Percentiles rank a stretch among this genome's conserved stretches.
These are phyloP conservation scores for Puma concolor DNA, from an alignment of 2,113 vertebrate species.

Conservation along the genomic window DNA sequence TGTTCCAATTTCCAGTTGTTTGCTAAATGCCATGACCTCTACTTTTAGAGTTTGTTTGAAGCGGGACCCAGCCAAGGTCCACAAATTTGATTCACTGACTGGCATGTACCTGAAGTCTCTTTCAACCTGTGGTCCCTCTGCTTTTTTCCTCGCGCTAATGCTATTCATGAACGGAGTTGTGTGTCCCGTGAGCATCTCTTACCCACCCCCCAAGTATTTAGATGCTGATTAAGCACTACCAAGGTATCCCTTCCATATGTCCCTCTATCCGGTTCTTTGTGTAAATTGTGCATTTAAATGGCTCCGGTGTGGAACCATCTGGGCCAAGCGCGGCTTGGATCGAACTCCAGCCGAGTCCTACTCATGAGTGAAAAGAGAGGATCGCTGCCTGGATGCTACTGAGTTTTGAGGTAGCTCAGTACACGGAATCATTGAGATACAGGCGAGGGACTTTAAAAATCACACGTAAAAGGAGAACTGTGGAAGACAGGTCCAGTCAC, in stretches of 20 bases:
- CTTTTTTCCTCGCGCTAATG: too few species aligned
- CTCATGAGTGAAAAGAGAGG: background rate
- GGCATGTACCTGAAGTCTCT: background rate
- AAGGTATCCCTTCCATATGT: background rate
- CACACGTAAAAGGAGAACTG: background rate
- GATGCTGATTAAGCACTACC: too few species aligned
- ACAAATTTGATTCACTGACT: background rate
- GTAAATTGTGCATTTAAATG: background rate
- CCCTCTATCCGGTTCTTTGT: background rate
- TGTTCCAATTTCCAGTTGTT: background rate
- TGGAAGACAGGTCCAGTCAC: background rate
- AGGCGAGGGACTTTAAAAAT: background rate
- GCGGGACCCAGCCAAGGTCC: background rate
- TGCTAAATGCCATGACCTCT: background rate
- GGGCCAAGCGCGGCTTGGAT: background rate
- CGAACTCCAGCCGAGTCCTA: background rate
- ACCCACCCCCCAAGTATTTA: too few species aligned
- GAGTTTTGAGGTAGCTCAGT: background rate
- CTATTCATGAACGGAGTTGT: too few species aligned
- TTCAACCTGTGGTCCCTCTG: background rate
- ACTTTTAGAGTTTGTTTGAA: background rate
- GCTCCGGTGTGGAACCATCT: background rate
- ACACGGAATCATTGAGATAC: background rate
- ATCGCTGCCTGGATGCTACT: background rate
- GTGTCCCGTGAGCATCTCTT: background rate